phyloP scores from a whole-genome alignment of 1,140 invertebrate genomes.

The Lepidurus couesii region DNA sequence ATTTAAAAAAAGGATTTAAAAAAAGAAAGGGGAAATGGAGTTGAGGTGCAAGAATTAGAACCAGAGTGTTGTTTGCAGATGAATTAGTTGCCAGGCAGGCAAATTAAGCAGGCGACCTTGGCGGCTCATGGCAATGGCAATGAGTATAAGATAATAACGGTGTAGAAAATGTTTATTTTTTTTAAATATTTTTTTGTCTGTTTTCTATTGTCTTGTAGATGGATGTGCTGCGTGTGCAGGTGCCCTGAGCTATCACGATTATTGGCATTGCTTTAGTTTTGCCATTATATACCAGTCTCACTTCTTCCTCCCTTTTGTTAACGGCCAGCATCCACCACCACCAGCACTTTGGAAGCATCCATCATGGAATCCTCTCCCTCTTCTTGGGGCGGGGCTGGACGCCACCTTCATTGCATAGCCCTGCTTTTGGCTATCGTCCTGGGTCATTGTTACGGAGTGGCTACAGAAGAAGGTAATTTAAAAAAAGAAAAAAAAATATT shows the following conservation, averaged over 20 bases:
- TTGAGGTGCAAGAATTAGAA: too few relatives aligned
- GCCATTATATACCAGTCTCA: not conserved
- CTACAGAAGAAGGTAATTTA: conserved; percentile 11
- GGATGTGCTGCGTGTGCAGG: conserved; percentile 20
- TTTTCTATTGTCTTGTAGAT: conserved; percentile 10
- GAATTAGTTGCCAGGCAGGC: too few relatives aligned
- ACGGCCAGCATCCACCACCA: not conserved
- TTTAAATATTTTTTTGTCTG: not conserved
- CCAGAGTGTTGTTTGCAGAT: too few relatives aligned
- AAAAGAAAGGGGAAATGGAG: too few relatives aligned
- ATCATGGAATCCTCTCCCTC: not conserved
- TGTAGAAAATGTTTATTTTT: not conserved
- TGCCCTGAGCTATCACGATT: conserved; percentile 17
- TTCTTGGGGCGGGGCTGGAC: not conserved
- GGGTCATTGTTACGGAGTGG: not conserved
- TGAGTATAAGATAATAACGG: not conserved
- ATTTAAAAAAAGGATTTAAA: too few relatives aligned
- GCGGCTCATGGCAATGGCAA: not conserved
- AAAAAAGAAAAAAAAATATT: too few relatives aligned
- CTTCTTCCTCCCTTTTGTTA: not conserved
- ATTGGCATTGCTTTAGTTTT: not conserved
- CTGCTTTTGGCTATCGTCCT: not conserved
- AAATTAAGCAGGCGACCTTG: too few relatives aligned
- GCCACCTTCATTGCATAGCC: not conserved
- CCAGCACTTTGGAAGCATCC: not conserved